Conservation (phyloP, 2,797 vertebrate genomes). For the Lophotriccus pileatus region DNA sequence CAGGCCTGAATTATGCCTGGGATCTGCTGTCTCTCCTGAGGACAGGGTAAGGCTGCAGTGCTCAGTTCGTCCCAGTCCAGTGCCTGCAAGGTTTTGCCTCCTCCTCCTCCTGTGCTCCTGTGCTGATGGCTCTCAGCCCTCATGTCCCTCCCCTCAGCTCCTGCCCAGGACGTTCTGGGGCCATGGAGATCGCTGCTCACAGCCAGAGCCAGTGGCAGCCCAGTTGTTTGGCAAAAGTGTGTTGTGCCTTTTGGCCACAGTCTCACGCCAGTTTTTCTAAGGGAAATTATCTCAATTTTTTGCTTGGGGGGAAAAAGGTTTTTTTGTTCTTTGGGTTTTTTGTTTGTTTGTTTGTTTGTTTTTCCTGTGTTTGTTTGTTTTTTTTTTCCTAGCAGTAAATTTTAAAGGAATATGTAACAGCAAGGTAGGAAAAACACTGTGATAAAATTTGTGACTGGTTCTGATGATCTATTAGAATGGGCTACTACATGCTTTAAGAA, state of each 20-base stretch:
- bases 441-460: neutral
- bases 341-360: no score
- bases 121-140: neutral
- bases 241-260: neutral
- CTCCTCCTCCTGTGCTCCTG: neutral
- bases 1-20: neutral
- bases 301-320: accelerated
- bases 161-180: accelerated
- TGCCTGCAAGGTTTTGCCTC: accelerated
- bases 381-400: neutral
- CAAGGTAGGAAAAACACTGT: neutral
- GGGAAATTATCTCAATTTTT: neutral
- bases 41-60: accelerated
- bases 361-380: no score
- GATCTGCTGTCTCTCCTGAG: neutral
- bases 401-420: neutral
- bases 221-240: neutral
- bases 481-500: neutral
- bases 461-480: neutral
- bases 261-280: neutral
- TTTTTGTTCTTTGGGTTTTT: no score
- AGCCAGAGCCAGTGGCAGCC: accelerated
- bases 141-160: accelerated
- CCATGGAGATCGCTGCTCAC: accelerated
- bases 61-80: accelerated